Evolutionary conservation across 2,797 vertebrate species (phyloP).

Genomic region (Erpetoichthys calabaricus): DNA sequence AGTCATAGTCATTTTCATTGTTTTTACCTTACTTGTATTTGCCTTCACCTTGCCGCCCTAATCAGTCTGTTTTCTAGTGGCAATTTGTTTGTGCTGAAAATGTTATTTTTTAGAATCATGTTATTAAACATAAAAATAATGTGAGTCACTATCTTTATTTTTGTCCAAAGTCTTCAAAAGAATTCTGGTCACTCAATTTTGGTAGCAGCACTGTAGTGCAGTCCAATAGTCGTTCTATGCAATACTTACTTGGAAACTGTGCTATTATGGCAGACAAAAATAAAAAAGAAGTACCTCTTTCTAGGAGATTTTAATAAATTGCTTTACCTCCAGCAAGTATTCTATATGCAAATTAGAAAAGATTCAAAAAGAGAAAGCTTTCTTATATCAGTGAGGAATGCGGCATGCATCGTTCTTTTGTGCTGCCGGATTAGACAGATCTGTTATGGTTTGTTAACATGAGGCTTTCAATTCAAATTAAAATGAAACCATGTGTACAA

Average conservation of each 20-base stretch:
- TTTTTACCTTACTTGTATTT: no score
- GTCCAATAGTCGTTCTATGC: no score
- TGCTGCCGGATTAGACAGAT: slow-evolving; percentile 56
- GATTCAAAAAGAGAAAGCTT: slow-evolving; percentile 49
- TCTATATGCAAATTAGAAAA: slow-evolving; percentile 57
- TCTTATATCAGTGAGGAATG: slow-evolving; percentile 32
- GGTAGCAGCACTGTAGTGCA: no score
- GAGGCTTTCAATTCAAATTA: slow-evolving; percentile 58
- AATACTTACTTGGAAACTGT: slow-evolving; percentile 65
- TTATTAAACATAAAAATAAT: no score
- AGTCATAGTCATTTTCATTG: no score
- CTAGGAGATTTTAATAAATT: slow-evolving; percentile 56
- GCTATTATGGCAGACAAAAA: slow-evolving; percentile 58
- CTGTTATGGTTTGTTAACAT: slow-evolving; percentile 64
- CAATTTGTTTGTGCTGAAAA: no score
- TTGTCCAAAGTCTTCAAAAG: no score
- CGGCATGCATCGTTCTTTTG: slow-evolving; percentile 51
- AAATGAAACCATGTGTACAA: slow-evolving; percentile 61
- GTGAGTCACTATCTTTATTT: no score
- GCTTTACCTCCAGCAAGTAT: slow-evolving; percentile 57
- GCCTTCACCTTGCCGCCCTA: no score
- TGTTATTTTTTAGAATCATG: no score
- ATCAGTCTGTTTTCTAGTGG: no score
- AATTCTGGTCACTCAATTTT: no score
- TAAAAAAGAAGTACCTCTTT: slow-evolving; percentile 20